Percentiles rank a stretch among this genome's conserved stretches.
These are phyloP conservation scores for Dynastes maya DNA, from an alignment of 2,888 invertebrate species.

Conservation along the genomic window DNA sequence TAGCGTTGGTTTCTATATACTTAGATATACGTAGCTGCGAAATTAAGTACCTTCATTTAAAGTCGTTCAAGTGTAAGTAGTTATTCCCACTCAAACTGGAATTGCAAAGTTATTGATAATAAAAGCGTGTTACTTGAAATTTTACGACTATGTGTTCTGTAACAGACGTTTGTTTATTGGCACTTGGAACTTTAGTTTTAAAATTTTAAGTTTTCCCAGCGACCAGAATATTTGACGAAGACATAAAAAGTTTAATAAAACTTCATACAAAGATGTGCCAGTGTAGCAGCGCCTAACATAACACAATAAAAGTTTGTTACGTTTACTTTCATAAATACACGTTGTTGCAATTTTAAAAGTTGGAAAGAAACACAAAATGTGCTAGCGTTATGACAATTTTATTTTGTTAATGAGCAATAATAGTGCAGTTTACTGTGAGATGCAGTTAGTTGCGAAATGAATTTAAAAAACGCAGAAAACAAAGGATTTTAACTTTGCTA, in stretches of 20 bases:
- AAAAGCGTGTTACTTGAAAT: conserved; percentile 41
- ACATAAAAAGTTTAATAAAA: conserved; percentile 49
- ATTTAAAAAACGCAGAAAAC: too few species aligned
- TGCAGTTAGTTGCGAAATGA: too few species aligned
- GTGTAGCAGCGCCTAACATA: conserved; percentile 13
- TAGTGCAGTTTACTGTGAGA: too few species aligned
- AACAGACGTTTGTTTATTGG: conserved; percentile 46
- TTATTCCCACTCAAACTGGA: conserved; percentile 14
- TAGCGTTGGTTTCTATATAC: neutral
- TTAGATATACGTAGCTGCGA: neutral
- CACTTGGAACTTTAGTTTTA: conserved; percentile 40
- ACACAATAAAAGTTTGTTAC: conserved; percentile 35
- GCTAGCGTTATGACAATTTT: neutral
- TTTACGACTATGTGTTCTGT: conserved; percentile 31
- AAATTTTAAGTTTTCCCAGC: conserved; percentile 42
- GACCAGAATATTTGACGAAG: conserved; percentile 41
- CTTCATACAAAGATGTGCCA: conserved; percentile 42
- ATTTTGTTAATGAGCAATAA: neutral
- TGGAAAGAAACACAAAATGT: conserved; percentile 15
- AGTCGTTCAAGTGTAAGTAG: conserved; percentile 11
- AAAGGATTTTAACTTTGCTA: too few species aligned
- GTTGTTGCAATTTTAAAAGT: conserved; percentile 6
- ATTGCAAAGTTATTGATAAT: conserved; percentile 42
- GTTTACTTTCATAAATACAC: conserved; percentile 26
- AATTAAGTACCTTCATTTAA: conserved; percentile 21